Evolutionary conservation across 2,888 invertebrate species (phyloP).

Genomic region (Orthosia incerta): DNA sequence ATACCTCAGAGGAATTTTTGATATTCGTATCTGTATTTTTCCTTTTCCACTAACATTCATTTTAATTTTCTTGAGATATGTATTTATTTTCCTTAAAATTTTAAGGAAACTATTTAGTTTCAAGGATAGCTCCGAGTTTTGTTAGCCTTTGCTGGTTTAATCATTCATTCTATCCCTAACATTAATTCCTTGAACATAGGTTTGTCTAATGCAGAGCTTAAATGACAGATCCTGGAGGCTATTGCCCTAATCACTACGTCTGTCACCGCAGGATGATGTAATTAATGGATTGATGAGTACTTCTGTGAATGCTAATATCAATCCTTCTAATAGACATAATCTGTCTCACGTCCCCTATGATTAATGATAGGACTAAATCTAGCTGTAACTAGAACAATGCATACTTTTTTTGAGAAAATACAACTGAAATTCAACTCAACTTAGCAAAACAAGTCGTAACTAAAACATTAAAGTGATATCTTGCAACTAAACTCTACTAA

Average conservation of each 20-base stretch:
- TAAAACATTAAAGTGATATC: conserved; percentile 60
- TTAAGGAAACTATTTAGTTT: neutral
- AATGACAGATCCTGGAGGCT: conserved; percentile 10
- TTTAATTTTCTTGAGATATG: conserved; percentile 30
- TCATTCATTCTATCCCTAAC: neutral
- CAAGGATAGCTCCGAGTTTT: neutral
- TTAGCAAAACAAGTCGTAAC: conserved; percentile 40
- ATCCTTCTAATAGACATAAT: conserved; percentile 28
- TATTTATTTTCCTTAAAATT: conserved; percentile 18
- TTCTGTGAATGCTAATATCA: conserved; percentile 23
- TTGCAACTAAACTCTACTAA: conserved; percentile 67
- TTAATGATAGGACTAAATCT: conserved; percentile 13
- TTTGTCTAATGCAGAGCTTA: neutral
- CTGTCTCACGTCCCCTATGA: neutral
- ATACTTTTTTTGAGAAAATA: neutral
- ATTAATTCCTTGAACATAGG: neutral
- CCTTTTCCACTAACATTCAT: conserved; percentile 17
- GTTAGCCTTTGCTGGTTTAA: neutral
- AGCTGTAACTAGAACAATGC: neutral
- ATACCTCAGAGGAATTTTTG: conserved; percentile 33
- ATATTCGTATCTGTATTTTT: conserved; percentile 43
- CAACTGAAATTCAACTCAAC: conserved; percentile 25
- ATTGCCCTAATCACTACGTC: conserved; percentile 12
- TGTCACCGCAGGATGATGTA: neutral
- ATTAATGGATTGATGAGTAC: conserved; percentile 22